Evolutionary conservation across 2,113 vertebrate species (phyloP).

Genomic region (Epinephelus cyanopodus): DNA sequence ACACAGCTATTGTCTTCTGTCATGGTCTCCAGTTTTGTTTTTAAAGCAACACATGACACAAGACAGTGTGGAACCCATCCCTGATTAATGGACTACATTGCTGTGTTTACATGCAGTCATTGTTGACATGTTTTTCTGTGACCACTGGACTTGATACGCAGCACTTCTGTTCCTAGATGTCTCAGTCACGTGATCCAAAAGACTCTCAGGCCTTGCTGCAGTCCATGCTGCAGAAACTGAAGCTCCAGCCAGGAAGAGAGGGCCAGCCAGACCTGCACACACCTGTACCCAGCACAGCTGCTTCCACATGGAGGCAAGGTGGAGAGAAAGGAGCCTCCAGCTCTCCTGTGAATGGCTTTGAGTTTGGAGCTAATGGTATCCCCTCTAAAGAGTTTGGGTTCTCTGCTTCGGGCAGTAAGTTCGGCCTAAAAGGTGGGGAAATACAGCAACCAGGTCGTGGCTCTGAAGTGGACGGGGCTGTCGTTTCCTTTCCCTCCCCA

Average conservation of each 20-base stretch:
- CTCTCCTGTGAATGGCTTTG: conserved; percentile 42
- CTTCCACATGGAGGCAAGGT: conserved; percentile 4
- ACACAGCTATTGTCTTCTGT: conserved; percentile 6
- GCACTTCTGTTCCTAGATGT: conserved; percentile 73
- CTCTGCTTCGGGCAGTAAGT: conserved; percentile 7
- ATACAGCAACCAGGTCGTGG: background rate
- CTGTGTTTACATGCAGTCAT: background rate
- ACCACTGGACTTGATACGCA: conserved; percentile 26
- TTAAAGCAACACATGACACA: background rate
- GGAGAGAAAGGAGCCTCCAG: conserved; percentile 15
- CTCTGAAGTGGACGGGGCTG: conserved; percentile 11
- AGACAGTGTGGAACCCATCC: background rate
- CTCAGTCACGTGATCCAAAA: conserved; percentile 65
- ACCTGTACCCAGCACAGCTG: background rate
- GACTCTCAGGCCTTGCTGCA: conserved; percentile 81
- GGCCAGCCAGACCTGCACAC: conserved; percentile 20
- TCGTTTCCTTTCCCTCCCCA: conserved; percentile 39
- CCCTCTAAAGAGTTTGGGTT: conserved; percentile 27
- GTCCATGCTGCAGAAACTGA: conserved; percentile 85
- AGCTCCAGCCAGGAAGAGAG: conserved; percentile 73
- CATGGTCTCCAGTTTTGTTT: background rate
- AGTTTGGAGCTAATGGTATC: conserved; percentile 24
- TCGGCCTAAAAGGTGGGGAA: conserved; percentile 20
- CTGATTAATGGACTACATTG: background rate
- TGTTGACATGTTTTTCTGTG: conserved; percentile 16